A percentile compares a stretch with the other conserved stretches of the same genome.
phyloP scores from a whole-genome alignment of 2,113 vertebrate species.

The Pungitius pungitius region DNA sequence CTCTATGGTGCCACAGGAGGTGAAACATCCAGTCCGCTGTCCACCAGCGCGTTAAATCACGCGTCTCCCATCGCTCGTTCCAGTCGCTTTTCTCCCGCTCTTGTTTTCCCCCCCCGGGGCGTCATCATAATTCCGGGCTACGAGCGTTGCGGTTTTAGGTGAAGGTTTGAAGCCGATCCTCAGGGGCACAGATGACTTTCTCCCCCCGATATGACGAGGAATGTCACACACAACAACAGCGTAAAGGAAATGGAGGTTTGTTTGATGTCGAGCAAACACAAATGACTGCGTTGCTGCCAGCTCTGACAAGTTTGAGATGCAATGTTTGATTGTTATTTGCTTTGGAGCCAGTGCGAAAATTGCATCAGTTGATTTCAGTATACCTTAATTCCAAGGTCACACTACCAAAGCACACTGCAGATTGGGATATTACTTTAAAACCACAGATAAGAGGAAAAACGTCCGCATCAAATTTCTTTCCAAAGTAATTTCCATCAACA shows the following conservation, averaged over 20 bases:
- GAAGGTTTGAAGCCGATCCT: conserved; percentile 67
- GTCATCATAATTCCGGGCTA: conserved; percentile 75
- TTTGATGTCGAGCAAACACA: conserved; percentile 43
- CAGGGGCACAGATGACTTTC: conserved; percentile 50
- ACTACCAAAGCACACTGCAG: not conserved
- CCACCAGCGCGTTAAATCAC: conserved; percentile 68
- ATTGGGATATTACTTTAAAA: conserved; percentile 25
- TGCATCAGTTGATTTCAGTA: conserved; percentile 13
- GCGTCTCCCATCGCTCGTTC: conserved; percentile 44
- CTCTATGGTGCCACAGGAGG: conserved; percentile 25
- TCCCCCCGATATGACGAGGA: conserved; percentile 8
- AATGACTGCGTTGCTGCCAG: conserved; percentile 33
- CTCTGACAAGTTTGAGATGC: conserved; percentile 9
- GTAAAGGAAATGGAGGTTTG: conserved; percentile 39
- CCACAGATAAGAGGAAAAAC: conserved; percentile 31
- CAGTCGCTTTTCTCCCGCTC: conserved; percentile 59
- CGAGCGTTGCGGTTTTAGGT: conserved; percentile 52
- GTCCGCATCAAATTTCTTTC: conserved; percentile 44
- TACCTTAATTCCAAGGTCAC: conserved; percentile 16
- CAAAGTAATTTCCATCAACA: conserved; percentile 46
- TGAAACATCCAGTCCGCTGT: conserved; percentile 27
- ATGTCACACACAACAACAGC: not conserved
- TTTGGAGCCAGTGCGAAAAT: conserved; percentile 9
- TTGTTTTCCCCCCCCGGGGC: conserved; percentile 73
- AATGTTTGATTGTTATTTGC: conserved; percentile 28